phyloP scores from a whole-genome alignment of 30 jellyfish, hydroid and myxozoan genomes.

The Euphysa ruthae region DNA sequence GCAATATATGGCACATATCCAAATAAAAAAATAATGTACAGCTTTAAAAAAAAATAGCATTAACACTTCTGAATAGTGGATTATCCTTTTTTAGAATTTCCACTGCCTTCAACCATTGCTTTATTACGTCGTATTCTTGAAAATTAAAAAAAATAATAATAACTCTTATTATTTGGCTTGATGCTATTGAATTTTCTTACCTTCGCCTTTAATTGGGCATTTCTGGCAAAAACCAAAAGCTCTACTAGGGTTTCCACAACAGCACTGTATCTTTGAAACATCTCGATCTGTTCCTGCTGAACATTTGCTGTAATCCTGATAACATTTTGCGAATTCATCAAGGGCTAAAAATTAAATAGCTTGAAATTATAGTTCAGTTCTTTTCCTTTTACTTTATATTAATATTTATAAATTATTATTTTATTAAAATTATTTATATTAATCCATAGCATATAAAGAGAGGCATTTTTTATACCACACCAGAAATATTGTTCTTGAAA shows the following conservation, averaged over 20 bases:
- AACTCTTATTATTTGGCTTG: neutral
- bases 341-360: neutral
- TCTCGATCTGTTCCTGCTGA: neutral
- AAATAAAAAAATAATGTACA: neutral
- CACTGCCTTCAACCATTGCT: too few species aligned
- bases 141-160: neutral
- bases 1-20: neutral
- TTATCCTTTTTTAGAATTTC: too few species aligned
- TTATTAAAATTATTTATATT: too few species aligned
- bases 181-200: neutral
- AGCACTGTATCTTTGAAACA: constrained; percentile 18
- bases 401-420: too few species aligned
- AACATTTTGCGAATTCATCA: constrained; percentile 6
- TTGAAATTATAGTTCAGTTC: too few species aligned
- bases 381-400: too few species aligned
- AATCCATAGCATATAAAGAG: too few species aligned
- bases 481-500: too few species aligned
- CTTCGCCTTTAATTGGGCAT: constrained; percentile 11
- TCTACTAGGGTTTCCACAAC: constrained; percentile 23
- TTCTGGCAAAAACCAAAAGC: constrained; percentile 20
- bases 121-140: too few species aligned
- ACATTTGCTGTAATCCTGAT: neutral
- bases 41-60: too few species aligned
- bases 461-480: too few species aligned
- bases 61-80: too few species aligned